phyloP scores from a whole-genome alignment of 2,797 vertebrate genomes.

The Monodelphis domestica region DNA sequence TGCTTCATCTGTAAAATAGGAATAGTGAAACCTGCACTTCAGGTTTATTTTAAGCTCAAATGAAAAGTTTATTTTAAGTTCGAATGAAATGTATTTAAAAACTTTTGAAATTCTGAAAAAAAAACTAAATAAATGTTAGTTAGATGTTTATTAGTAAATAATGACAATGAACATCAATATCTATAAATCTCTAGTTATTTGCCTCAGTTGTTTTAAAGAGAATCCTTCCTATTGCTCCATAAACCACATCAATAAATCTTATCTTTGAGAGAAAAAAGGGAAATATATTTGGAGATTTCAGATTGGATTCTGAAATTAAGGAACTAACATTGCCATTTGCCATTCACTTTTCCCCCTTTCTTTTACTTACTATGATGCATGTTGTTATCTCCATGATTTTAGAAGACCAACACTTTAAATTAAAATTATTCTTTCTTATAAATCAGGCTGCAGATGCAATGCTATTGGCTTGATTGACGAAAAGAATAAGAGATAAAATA shows the following conservation, averaged over 20 bases:
- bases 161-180: not conserved
- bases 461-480: not conserved
- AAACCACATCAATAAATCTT: not conserved
- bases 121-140: not conserved
- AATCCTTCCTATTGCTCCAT: not conserved
- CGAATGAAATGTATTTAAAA: not conserved
- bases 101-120: not conserved
- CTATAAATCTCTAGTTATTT: not conserved
- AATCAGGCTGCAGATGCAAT: not conserved
- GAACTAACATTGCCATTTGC: not conserved
- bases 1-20: not conserved
- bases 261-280: not conserved
- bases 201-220: not conserved
- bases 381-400: not conserved
- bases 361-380: not conserved
- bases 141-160: not conserved
- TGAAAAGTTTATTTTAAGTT: not conserved
- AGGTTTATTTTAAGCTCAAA: not conserved
- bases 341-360: not conserved
- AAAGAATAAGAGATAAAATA: conserved; percentile 37
- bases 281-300: not conserved
- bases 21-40: not conserved
- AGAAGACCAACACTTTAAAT: not conserved
- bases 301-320: not conserved
- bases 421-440: not conserved